Evolutionary conservation across 2,888 invertebrate species (phyloP).

Genomic region (Oasisia sp.): DNA sequence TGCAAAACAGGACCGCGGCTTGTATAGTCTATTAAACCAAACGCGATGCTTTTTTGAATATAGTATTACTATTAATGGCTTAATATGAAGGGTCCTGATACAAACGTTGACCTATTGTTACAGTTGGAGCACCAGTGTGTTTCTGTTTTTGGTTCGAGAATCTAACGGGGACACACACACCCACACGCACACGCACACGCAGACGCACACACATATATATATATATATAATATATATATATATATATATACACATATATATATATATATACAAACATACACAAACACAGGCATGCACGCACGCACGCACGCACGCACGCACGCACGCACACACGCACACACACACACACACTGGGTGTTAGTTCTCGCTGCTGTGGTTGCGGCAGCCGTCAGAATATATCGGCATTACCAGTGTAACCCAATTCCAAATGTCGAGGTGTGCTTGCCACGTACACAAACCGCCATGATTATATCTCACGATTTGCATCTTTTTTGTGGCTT

Average conservation of each 20-base stretch:
- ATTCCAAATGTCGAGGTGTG: neutral
- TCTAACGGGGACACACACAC: neutral
- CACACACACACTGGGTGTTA: neutral
- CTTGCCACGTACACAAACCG: neutral
- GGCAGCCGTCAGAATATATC: neutral
- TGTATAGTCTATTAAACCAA: neutral
- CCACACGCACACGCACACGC: no score
- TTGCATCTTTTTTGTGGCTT: neutral
- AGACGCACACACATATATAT: no score
- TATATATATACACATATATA: no score
- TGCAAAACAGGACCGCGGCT: neutral
- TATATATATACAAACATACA: neutral
- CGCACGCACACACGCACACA: no score
- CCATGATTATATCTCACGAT: neutral
- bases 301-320: no score
- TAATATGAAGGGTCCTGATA: neutral
- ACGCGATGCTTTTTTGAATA: neutral
- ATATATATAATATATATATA: neutral
- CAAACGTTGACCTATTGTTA: neutral
- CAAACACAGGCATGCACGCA: neutral
- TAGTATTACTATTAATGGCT: neutral
- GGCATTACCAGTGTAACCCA: neutral
- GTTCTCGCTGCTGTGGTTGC: neutral
- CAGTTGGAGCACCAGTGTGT: no score
- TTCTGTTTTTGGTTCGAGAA: neutral